Evolutionary conservation across 2,113 vertebrate genomes (phyloP).

Genomic region (Lophotis ruficrista): DNA sequence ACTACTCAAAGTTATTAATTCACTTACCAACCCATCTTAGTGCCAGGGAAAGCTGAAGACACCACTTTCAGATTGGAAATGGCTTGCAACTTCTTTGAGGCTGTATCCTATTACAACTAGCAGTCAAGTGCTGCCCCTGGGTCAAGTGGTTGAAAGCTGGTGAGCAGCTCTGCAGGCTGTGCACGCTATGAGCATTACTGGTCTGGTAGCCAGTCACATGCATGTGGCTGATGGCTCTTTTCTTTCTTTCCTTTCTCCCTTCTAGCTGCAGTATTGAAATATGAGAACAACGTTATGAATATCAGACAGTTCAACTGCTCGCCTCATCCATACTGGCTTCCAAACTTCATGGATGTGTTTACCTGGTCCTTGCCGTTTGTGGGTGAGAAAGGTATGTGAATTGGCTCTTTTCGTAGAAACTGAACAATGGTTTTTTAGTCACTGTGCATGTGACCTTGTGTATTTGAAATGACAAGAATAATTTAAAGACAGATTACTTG

Average conservation of each 20-base stretch:
- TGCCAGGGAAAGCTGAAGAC: neutral
- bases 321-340: conserved; percentile 97
- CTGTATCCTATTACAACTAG: neutral
- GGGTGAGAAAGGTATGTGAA: conserved; percentile 90
- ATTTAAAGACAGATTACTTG: neutral
- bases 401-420: neutral
- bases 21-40: neutral
- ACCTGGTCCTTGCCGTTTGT: conserved; percentile 98
- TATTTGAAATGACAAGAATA: conserved; percentile 1
- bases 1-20: neutral
- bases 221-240: neutral
- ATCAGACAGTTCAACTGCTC: conserved; percentile 99
- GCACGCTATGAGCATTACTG: rapidly evolving
- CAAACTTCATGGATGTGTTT: conserved; percentile 99
- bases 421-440: neutral
- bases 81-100: neutral
- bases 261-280: conserved; percentile 96
- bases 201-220: neutral
- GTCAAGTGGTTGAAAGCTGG: neutral
- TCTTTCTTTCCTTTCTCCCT: neutral
- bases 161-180: neutral
- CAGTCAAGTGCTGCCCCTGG: neutral
- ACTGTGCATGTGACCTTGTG: neutral
- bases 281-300: conserved; percentile 99
- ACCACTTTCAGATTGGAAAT: neutral